These are phyloP conservation scores for Alfaro cultratus DNA, from an alignment of 2,797 vertebrate genomes.

Conservation along the genomic window DNA sequence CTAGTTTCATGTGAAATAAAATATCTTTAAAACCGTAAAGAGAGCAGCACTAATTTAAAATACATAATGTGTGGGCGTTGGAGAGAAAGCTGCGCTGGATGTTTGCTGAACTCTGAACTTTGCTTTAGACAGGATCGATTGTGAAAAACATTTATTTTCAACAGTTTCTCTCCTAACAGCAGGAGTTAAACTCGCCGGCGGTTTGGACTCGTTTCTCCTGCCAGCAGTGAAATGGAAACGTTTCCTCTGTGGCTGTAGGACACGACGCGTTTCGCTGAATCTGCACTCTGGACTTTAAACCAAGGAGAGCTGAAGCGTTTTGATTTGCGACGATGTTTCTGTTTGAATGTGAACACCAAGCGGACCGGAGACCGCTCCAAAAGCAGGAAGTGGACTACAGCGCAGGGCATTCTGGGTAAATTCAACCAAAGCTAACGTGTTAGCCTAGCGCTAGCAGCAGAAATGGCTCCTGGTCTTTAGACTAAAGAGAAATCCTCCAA, in stretches of 20 bases:
- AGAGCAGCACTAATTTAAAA: background rate
- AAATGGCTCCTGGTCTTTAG: no score
- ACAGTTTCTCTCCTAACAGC: background rate
- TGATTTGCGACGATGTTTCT: conserved; percentile 38
- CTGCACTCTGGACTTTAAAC: conserved; percentile 24
- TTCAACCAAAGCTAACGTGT: accelerated
- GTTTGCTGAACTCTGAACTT: conserved; percentile 3
- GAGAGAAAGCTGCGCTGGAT: background rate
- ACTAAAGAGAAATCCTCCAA: no score
- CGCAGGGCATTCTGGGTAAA: no score
- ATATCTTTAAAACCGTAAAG: background rate
- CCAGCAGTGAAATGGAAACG: conserved; percentile 17
- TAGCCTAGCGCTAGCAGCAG: no score
- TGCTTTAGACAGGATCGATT: background rate
- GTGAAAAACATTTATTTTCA: background rate
- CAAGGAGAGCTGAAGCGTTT: conserved; percentile 32
- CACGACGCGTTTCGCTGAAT: conserved; percentile 30
- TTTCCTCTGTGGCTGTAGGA: conserved; percentile 37
- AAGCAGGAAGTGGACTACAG: no score
- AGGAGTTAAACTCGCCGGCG: background rate
- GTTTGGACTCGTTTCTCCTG: conserved; percentile 2
- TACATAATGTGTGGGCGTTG: background rate
- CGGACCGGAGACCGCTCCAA: no score
- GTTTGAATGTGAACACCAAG: no score
- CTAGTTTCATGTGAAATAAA: background rate